Base-by-base conservation (phyloP, 1,140 invertebrate genomes). In the Caenorhabditis tropicalis region DNA sequence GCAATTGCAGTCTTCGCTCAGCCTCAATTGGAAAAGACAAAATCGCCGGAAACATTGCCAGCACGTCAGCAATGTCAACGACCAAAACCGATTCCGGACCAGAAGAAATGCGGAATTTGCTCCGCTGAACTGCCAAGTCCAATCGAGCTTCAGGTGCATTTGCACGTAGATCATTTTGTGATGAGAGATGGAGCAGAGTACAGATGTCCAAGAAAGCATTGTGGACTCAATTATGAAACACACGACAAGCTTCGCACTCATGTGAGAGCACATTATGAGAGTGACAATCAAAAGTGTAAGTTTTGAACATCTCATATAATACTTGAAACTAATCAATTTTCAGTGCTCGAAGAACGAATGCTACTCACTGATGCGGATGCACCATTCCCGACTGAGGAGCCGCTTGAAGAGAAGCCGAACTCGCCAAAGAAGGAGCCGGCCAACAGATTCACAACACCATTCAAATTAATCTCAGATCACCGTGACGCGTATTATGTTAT, bases 151-250 rank as follows among this genome's bases (percentile, higher is more conserved):
- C 81, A 82, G 48, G 46, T 81, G 24, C 87, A 87, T 46, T 21
- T 87, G 7, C 82, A 87, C 56, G 74, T 84, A 1, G 87, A 87
- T 58, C 87, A 87, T 79, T 60, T 87, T 19, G 27, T 10, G 21
- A 79, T 87, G 21, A 86, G 65, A 56, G 87, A 87, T 81, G 87
- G 87, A 3, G 53, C 60, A 19, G 84, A 86, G 31, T 87, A 65
- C 58, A 70, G 36, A 21, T 87, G 87, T 70, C 86, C 87, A 24
- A 29, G 65, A 29, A 86, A 53, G 9, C 16, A 33, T 39, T 87
- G 87, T 46, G 87, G 82, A 7, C 87, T 82, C 15, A 80, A 82
- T 21, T 87, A 87, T 43, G 87, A 87, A 21, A 85, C 81, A 48
- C 19, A 53, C 7, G 86, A 87, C 27, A 58, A 51, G 19, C 83